A percentile compares a stretch with the other conserved stretches of the same genome.
Evolutionary conservation across 2,797 vertebrate genomes (phyloP).

Genomic region (Hybognathus amarus): DNA sequence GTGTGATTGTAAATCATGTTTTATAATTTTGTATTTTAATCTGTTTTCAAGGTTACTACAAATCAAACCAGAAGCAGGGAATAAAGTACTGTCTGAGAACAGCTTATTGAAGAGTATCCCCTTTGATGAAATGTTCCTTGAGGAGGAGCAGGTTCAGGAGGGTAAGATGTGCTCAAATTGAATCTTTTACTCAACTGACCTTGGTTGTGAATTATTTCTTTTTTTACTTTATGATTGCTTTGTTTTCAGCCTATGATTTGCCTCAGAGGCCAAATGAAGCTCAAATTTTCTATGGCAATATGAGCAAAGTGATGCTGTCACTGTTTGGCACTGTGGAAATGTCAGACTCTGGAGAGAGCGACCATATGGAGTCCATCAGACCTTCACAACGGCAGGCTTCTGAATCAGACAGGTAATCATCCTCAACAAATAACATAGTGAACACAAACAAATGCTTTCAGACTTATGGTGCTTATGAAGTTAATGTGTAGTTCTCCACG

Average conservation of each 20-base stretch:
- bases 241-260: slow-evolving; percentile 83
- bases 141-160: slow-evolving; percentile 86
- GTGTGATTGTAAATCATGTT: background rate
- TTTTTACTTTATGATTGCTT: background rate
- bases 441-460: background rate
- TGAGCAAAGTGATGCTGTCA: slow-evolving; percentile 86
- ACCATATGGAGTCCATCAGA: slow-evolving; percentile 65
- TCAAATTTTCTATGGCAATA: slow-evolving; percentile 87
- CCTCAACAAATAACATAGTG: background rate
- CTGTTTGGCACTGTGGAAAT: slow-evolving; percentile 76
- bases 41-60: slow-evolving; percentile 71
- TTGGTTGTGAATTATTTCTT: background rate
- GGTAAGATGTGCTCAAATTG: slow-evolving; percentile 70
- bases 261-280: slow-evolving; percentile 85
- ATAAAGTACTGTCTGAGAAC: slow-evolving; percentile 82
- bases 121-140: slow-evolving; percentile 88
- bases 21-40: background rate
- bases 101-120: slow-evolving; percentile 81
- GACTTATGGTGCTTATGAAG: background rate
- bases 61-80: slow-evolving; percentile 76
- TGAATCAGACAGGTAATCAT: slow-evolving; percentile 77
- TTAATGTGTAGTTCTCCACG: slow-evolving; percentile 23
- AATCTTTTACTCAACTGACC: background rate
- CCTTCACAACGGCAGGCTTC: slow-evolving; percentile 56
- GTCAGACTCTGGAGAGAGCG: slow-evolving; percentile 64